A percentile compares a stretch with the other conserved stretches of the same genome.
These are phyloP conservation scores for Panopea generosa DNA, from an alignment of 2,888 invertebrate genomes.

Conservation along the genomic window DNA sequence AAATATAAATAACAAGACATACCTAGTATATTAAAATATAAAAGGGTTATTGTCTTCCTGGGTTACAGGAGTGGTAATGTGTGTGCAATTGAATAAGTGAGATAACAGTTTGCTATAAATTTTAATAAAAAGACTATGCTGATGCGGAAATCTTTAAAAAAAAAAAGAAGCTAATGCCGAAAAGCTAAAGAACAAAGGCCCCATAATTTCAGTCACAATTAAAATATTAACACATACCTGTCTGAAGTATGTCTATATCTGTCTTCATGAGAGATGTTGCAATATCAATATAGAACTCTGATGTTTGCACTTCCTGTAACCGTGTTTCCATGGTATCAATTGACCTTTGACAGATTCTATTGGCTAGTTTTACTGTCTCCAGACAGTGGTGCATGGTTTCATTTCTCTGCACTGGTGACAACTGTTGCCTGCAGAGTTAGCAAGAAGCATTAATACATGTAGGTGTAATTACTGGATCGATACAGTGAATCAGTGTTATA, in stretches of 20 bases:
- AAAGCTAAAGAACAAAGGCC: no score
- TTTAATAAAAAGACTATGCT: no score
- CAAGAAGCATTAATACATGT: neutral
- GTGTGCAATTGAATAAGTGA: no score
- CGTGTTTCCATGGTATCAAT: constrained; percentile 47
- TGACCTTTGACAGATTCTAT: constrained; percentile 76
- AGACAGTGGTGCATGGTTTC: constrained; percentile 77
- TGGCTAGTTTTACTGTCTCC: constrained; percentile 73
- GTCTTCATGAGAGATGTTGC: constrained; percentile 22
- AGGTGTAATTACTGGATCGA: neutral
- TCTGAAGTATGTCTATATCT: constrained; percentile 43
- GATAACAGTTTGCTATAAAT: no score
- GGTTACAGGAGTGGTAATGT: no score
- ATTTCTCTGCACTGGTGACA: constrained; percentile 75
- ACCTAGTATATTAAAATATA: no score
- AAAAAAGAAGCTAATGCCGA: no score
- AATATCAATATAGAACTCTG: neutral
- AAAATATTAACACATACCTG: no score
- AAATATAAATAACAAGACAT: no score
- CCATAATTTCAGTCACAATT: no score
- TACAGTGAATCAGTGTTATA: neutral
- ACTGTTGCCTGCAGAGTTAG: constrained; percentile 40
- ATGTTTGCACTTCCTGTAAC: constrained; percentile 13
- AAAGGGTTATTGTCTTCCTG: no score
- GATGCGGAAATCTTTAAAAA: no score